Base-by-base conservation (phyloP, 2,113 vertebrate species). In the Phaethon lepturus region DNA sequence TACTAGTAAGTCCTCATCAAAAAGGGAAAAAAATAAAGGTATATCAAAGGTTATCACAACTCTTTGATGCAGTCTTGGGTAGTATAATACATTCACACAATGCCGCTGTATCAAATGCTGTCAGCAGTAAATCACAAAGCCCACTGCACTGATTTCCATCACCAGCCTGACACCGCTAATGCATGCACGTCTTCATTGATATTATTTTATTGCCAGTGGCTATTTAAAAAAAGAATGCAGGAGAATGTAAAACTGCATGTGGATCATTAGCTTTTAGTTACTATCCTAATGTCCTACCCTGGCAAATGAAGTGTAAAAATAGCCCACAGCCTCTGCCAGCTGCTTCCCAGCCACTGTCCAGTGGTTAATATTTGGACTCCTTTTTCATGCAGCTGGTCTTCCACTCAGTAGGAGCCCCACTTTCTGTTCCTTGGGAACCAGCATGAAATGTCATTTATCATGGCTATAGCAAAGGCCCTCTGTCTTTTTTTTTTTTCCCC, bases 191-290 rank as follows among this genome's bases (percentile, higher is more conserved):
- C 97, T 98, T 98, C 97, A 98, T 98, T 98, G 98, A 97, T 97
- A 97, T 95, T 97, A 86, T 96, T 98, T 97, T 95, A 97, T 88
- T 88, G 97, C 97, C 91, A 62, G 42, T 58, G 93, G 97, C 95
- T 97, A 95, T 95, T 98, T 96, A 96, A 96, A 97, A 79, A 96
- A 88, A 94, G 72, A 98, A 97, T 85, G 79, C 91, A 95, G 80
- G 94, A 96, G 95, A 97, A 88, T 87, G 75, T 96, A 97, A 96
- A 90, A 95, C 24, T 87, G 82, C 79, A 62, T 50, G 92, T 85
- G 97, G 97, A 97, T 98, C 96, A 76, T 98, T 98, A 98, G 97
- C 86, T 98, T 97, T 98, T 96, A 98, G 96, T 97, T 98, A 98
- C 95, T 90, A 86, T 91, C 88, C 91, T 93, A 95, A 95, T 98